Percentiles rank a stretch among this genome's conserved stretches.
These are phyloP conservation scores for Acronicta psi DNA, from an alignment of 2,888 invertebrate species.

Conservation along the genomic window DNA sequence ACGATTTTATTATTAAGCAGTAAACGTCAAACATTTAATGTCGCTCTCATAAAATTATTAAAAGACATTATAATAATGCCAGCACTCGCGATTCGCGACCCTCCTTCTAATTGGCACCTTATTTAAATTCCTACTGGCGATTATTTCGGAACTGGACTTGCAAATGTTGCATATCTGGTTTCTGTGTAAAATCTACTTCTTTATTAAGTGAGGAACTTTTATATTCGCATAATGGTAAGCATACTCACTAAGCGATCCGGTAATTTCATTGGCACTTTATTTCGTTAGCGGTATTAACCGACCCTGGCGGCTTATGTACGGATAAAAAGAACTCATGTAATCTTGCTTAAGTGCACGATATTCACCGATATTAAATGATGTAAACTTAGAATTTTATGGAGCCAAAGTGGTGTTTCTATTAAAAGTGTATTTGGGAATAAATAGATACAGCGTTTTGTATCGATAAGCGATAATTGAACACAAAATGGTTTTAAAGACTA, in stretches of 20 bases:
- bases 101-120: conserved; percentile 84
- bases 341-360: conserved; percentile 71
- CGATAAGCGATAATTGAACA: conserved; percentile 37
- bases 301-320: conserved; percentile 48
- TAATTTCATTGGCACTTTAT: conserved; percentile 77
- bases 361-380: conserved; percentile 65
- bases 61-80: conserved; percentile 73
- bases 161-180: conserved; percentile 76
- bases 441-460: conserved; percentile 34
- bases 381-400: conserved; percentile 70
- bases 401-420: conserved; percentile 66
- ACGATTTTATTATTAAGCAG: conserved; percentile 71
- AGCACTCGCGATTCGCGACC: conserved; percentile 66
- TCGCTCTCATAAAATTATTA: conserved; percentile 74
- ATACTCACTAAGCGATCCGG: conserved; percentile 75
- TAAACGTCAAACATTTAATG: conserved; percentile 74
- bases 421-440: conserved; percentile 53
- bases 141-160: conserved; percentile 77
- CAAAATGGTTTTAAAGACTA: conserved; percentile 20
- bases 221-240: conserved; percentile 77
- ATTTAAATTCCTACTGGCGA: conserved; percentile 81
- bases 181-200: conserved; percentile 80
- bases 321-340: conserved; percentile 65
- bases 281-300: conserved; percentile 70
- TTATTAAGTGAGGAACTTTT: conserved; percentile 82